Percentiles rank a stretch among this genome's conserved stretches.
Evolutionary conservation across 2,888 invertebrate genomes (phyloP).

Genomic region (Amorpha juglandis): DNA sequence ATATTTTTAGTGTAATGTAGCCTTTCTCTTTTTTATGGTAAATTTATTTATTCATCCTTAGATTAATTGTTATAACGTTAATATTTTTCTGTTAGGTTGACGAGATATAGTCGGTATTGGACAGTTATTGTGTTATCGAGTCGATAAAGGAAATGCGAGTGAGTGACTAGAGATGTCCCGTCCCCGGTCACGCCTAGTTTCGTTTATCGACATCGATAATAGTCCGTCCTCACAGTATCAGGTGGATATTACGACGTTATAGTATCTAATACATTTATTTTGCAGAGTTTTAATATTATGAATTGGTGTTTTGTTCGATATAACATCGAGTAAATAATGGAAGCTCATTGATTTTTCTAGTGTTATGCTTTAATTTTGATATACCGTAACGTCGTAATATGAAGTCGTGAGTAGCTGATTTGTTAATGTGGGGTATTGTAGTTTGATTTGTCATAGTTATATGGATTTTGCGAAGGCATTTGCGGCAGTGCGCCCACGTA

Average conservation of each 20-base stretch:
- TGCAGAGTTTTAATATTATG: background rate
- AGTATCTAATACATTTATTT: conserved; percentile 16
- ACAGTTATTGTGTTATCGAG: conserved; percentile 13
- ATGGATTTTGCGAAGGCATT: conserved; percentile 24
- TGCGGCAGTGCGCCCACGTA: conserved; percentile 40
- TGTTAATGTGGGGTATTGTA: conserved; percentile 18
- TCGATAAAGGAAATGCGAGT: conserved; percentile 7
- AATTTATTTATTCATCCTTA: conserved; percentile 65
- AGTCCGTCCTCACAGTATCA: background rate
- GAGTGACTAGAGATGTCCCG: background rate
- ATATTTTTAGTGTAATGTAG: conserved; percentile 64
- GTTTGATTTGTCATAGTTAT: conserved; percentile 23
- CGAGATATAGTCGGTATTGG: conserved; percentile 14
- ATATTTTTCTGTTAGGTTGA: conserved; percentile 60
- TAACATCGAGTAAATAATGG: background rate
- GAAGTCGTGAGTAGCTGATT: conserved; percentile 9
- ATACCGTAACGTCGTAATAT: conserved; percentile 26
- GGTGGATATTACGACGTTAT: conserved; percentile 23
- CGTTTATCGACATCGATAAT: conserved; percentile 21
- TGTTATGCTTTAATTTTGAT: conserved; percentile 10
- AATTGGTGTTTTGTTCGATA: background rate
- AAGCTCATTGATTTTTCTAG: conserved; percentile 13
- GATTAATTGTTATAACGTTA: conserved; percentile 72
- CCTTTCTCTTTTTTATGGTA: conserved; percentile 55
- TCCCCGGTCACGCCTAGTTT: background rate